These are phyloP conservation scores for Labia minor DNA, from an alignment of 2,888 invertebrate genomes.

Conservation along the genomic window DNA sequence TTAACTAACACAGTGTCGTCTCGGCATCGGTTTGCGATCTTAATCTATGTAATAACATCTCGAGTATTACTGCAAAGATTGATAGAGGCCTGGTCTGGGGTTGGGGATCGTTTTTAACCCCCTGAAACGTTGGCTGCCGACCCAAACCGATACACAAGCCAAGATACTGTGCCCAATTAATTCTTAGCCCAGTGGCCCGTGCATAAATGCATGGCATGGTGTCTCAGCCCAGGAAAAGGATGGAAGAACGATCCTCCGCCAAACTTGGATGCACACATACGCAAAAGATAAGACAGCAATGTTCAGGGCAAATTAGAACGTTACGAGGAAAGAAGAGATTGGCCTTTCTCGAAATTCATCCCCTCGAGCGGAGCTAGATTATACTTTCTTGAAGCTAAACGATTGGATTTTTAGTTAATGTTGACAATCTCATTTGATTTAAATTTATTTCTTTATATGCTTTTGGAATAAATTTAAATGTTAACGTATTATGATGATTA, in stretches of 20 bases:
- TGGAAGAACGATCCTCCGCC: no score
- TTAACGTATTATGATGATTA: not conserved
- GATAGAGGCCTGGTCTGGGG: not conserved
- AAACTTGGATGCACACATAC: no score
- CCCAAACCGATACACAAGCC: conserved; percentile 8
- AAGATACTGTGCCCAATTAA: conserved; percentile 8
- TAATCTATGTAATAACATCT: conserved; percentile 1
- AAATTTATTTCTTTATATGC: conserved; percentile 1
- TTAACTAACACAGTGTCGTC: no score
- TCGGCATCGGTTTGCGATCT: not conserved
- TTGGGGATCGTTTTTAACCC: not conserved
- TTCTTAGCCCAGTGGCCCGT: conserved; percentile 3
- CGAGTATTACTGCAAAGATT: not conserved
- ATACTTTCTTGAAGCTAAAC: conserved; percentile 1
- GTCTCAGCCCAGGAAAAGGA: no score
- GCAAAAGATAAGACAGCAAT: not conserved
- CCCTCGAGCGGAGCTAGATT: not conserved
- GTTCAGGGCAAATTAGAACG: not conserved
- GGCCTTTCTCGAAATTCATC: not conserved
- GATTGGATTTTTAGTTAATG: conserved; percentile 5
- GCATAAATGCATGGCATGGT: not conserved
- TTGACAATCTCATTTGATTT: not conserved
- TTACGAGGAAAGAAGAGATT: no score
- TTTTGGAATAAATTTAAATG: not conserved
- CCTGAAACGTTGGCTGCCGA: not conserved